A percentile compares a stretch with the other conserved stretches of the same genome.
These are phyloP conservation scores for Phrynocephalus guinanensis DNA, from an alignment of 2,797 vertebrate species.

Conservation along the genomic window DNA sequence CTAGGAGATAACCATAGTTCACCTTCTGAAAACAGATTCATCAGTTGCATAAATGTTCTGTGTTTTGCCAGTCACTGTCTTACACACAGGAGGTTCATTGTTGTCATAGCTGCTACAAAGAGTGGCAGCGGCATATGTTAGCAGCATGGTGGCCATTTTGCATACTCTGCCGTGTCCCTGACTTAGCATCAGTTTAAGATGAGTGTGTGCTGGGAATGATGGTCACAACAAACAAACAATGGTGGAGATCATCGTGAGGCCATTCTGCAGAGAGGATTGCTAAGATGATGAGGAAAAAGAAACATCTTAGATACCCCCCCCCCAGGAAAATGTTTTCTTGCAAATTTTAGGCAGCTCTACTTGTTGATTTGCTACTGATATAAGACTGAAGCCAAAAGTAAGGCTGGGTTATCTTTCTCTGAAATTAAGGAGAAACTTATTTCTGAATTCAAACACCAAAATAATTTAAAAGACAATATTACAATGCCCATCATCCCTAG, in stretches of 20 bases:
- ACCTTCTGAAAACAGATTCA: constrained; percentile 41
- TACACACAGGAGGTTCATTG: fast-evolving
- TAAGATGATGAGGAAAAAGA: too few relatives aligned
- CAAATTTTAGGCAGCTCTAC: not conserved
- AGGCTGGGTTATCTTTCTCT: not conserved
- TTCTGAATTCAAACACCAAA: not conserved
- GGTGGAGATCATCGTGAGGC: not conserved
- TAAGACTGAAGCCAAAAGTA: not conserved
- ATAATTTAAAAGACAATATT: not conserved
- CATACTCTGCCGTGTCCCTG: not conserved
- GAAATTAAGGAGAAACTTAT: not conserved
- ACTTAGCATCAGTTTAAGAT: not conserved
- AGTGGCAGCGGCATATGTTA: not conserved
- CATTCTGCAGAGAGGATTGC: not conserved
- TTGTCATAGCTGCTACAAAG: not conserved
- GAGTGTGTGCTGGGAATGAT: not conserved
- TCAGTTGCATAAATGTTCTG: constrained; percentile 1
- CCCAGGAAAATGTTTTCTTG: not conserved
- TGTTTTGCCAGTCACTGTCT: constrained; percentile 30
- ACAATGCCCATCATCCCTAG: not conserved
- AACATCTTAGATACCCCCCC: too few relatives aligned
- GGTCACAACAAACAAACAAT: not conserved
- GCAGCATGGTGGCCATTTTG: not conserved
- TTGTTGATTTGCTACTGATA: too few relatives aligned
- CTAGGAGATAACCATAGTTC: constrained; percentile 38